Base-by-base conservation (phyloP, 2,797 vertebrate genomes). In the Philypnodon macrostomus region DNA sequence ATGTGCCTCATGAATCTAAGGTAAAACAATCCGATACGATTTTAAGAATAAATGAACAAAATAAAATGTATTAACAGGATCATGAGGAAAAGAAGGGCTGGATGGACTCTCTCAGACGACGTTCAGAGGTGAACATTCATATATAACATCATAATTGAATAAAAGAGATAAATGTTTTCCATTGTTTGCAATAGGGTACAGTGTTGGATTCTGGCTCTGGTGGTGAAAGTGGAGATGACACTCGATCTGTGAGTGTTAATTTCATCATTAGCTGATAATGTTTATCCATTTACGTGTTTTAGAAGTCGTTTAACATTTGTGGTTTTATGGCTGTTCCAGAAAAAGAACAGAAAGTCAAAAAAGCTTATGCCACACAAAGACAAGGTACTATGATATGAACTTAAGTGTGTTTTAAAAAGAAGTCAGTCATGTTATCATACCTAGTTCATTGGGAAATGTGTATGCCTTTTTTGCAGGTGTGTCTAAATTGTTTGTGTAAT, bases 101-200 rank as follows among this genome's bases (percentile, higher is more conserved):
- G 32, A 56, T 59, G 4, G 10, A 50, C 7, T 55, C 47, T 1
- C 16, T 44, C 2, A 61, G 49, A 1, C 40, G 55, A 15, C 60
- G 60, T 47, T 80, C 77, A 1, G 73, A 80, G 75, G 77, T 81
- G n/a, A 71, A 62, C 32, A 15, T n/a, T n/a, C n/a, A n/a, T n/a
- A n/a, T n/a, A n/a, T n/a, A n/a, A n/a, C n/a, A n/a, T n/a, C n/a
- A n/a, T n/a, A n/a, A n/a, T n/a, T n/a, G n/a, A n/a, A n/a, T n/a
- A n/a, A n/a, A n/a, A n/a, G n/a, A n/a, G n/a, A n/a, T n/a, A n/a
- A n/a, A n/a, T n/a, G n/a, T n/a, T n/a, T n/a, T n/a, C n/a, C n/a
- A n/a, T n/a, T n/a, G n/a, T n/a, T n/a, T n/a, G n/a, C n/a, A 1
- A 24, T 40, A 87, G 83, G 76, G 63, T 2, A 13, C 47, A 0